Evolutionary conservation across 2,888 invertebrate species (phyloP), one percentile per base, ranked within the genome.

Genomic region (Petrophora chlorosata): DNA sequence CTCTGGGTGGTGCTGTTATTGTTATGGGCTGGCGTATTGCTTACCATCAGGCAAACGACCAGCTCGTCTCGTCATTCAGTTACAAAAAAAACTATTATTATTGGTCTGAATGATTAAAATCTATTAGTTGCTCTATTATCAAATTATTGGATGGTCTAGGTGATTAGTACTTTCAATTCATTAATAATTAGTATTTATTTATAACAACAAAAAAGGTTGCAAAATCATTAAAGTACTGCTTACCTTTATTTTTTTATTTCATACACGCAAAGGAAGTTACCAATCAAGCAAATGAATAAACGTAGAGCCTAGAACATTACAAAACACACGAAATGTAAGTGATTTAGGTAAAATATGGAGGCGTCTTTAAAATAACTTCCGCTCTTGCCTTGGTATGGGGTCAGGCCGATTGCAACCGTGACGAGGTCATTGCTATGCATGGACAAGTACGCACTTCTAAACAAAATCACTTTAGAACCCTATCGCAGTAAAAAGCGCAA

Each of bases 391-490:
- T 49, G 61, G n/a, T n/a, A n/a, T n/a, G 47, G 32, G 58, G 62
- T 63, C 65, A 62, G 49, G 50, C 57, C 44, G 52, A 45, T 19
- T 38, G 34, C 40, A 57, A 34, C 55, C 63, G 59, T 62, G 63
- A 63, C 65, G 61, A 56, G 59, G 63, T 65, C 61, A 51, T 44
- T 54, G 51, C 33, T 50, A 51, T 52, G 46, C 53, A 53, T 61
- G 51, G 56, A 63, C 50, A 33, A 25, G 16, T 28, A 26, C 13
- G 9, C 22, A 25, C 5, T 14, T 22, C 8, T 19, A 13, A 10
- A 5, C 9, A 3, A 1, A 23, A 10, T 17, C 19, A 16, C 9
- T 22, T 28, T 22, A 22, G 16, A 4, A 9, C 33, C n/a, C 5
- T 40, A 13, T 33, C 46, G 16, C 7, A 26, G 26, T 38, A 14